Evolutionary conservation across 1,140 invertebrate species (phyloP), one percentile per base, ranked within the genome.

Genomic region (Ruditapes philippinarum): DNA sequence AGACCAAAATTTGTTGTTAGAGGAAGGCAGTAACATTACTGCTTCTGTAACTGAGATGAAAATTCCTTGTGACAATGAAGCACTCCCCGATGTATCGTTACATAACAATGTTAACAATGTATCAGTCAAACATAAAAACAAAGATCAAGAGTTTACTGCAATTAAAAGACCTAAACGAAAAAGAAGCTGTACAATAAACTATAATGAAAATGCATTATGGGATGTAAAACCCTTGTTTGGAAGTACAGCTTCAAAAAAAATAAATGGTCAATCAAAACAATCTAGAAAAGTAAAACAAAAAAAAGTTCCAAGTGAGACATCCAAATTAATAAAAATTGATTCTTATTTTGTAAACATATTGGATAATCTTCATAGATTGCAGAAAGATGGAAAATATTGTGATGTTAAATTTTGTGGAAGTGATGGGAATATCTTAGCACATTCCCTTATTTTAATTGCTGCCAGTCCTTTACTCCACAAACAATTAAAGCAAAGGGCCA

Each of bases 261-360:
- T 45, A 14, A 45, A 45, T 28, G 33, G 33, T 38, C 65, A 38
- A n/a, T 38, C 65, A 70, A 70, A n/a, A 17, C 65, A 38, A 9
- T n/a, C 33, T 14, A 70, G 28, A 12, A 70, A 70, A 38, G 17
- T 28, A 40, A 28, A 25, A 70, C 1, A 11, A 5, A 38, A 31
- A 22, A 70, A 38, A n/a, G 33, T 38, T 19, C 14, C 33, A 14
- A 70, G 19, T n/a, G 22, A 70, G 17, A 70, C 33, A 70, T 0
- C 38, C 33, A 70, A 33, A 70, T 22, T 70, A 7, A 70, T 70
- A 19, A 31, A 70, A 14, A 70, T 14, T 70, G 65, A 70, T 70
- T 70, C 33, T 38, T 49, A 78, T 54, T 78, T 78, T 54, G 22
- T 7, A 51, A 49, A 78, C 22, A 78, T 78, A 49, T 78, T 78